Percentiles rank a stretch among this genome's conserved stretches.
Conservation (phyloP, 2,797 vertebrate genomes). For the Gallirallus australis region DNA sequence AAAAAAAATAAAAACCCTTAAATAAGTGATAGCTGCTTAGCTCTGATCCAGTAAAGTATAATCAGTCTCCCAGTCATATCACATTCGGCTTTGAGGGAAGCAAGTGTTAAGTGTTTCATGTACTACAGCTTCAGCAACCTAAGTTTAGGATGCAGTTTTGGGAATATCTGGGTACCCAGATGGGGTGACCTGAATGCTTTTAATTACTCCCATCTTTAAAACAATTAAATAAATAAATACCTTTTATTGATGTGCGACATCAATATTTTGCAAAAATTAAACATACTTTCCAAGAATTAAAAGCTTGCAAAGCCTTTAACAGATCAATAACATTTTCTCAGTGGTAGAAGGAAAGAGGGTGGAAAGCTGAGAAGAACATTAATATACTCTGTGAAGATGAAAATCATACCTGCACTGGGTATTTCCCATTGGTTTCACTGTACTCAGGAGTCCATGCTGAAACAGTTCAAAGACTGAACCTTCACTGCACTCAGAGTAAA, state of each 20-base stretch:
- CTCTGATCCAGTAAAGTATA: background rate
- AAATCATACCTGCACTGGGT: background rate
- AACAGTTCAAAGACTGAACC: background rate
- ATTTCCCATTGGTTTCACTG: background rate
- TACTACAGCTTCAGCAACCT: background rate
- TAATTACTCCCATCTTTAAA: background rate
- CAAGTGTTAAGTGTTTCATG: background rate
- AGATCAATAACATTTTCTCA: background rate
- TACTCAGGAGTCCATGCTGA: background rate
- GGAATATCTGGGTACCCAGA: background rate
- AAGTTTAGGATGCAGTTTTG: background rate
- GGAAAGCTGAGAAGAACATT: background rate
- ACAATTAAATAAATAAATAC: background rate
- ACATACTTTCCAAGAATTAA: background rate
- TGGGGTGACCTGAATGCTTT: background rate
- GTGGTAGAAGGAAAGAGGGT: background rate
- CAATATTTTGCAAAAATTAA: background rate
- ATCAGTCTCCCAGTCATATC: background rate
- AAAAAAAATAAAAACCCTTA: background rate
- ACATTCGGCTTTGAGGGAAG: background rate
- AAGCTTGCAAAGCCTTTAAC: background rate
- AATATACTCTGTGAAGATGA: background rate
- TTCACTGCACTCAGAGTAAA: background rate
- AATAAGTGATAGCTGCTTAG: background rate
- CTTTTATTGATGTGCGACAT: background rate